Percentiles rank a stretch among this genome's conserved stretches.
These are phyloP conservation scores for Nephrotoma guestfalica DNA, from an alignment of 2,888 invertebrate species.

Conservation along the genomic window DNA sequence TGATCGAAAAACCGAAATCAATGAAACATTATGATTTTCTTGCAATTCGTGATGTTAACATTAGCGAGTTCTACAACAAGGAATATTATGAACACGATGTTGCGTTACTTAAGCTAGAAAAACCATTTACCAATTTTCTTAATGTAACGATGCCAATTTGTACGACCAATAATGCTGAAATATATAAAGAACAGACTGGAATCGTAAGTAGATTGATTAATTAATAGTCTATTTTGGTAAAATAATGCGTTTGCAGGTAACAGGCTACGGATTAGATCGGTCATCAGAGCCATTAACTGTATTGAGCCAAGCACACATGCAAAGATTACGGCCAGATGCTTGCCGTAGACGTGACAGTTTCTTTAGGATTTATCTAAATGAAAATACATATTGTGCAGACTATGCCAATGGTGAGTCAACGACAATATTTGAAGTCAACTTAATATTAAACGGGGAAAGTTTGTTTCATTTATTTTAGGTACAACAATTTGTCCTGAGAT, in stretches of 20 bases:
- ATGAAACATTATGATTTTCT: not conserved
- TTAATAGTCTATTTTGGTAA: not conserved
- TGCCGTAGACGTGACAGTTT: not conserved
- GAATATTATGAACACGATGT: not conserved
- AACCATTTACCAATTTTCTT: not conserved
- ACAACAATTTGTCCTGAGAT: not conserved
- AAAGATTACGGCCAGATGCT: not conserved
- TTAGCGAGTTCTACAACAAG: not conserved
- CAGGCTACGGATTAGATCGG: not conserved
- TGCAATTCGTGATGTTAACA: not conserved
- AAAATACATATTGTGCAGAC: not conserved
- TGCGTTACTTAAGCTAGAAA: not conserved
- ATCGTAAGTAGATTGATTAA: not conserved
- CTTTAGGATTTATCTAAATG: not conserved
- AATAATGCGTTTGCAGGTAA: not conserved
- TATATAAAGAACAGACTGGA: not conserved
- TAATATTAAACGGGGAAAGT: no score
- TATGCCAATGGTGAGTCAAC: not conserved
- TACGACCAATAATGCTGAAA: not conserved
- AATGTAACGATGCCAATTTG: not conserved
- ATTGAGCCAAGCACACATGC: not conserved
- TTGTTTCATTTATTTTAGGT: not conserved
- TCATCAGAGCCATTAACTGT: not conserved
- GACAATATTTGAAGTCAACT: not conserved
- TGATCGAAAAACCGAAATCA: not conserved